Percentiles rank a stretch among this genome's conserved stretches.
Conservation (phyloP, 2,888 invertebrate genomes). For the Cheilosia pagana region DNA sequence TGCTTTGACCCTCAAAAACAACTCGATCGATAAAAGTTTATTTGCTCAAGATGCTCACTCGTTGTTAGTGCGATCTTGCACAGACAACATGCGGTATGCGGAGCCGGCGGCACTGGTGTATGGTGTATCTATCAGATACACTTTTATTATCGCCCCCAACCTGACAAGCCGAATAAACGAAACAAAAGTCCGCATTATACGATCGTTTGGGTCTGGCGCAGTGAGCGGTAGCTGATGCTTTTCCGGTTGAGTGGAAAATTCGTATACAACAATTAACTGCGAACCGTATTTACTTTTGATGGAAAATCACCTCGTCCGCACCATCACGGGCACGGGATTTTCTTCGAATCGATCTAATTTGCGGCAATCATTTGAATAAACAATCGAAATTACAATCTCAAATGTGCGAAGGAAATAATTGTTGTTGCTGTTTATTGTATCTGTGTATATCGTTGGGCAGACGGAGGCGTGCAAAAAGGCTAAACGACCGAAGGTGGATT, state of each 20-base stretch:
- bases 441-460: too few relatives aligned
- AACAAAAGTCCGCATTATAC: constrained; percentile 40
- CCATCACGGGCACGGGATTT: background rate
- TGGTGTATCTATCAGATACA: constrained; percentile 31
- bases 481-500: constrained; percentile 10
- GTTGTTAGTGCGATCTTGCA: constrained; percentile 26
- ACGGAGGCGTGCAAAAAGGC: background rate
- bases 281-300: background rate
- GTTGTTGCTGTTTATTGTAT: too few relatives aligned
- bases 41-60: constrained; percentile 21
- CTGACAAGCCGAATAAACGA: constrained; percentile 25
- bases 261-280: background rate
- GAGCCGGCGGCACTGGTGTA: background rate
- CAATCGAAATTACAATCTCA: constrained; percentile 26
- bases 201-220: background rate
- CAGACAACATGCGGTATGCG: constrained; percentile 29
- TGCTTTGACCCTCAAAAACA: constrained; percentile 43
- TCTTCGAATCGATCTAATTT: constrained; percentile 32
- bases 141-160: constrained; percentile 58
- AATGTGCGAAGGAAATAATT: constrained; percentile 26
- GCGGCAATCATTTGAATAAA: constrained; percentile 26
- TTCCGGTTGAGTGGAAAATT: background rate
- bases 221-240: background rate
- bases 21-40: constrained; percentile 20
- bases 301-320: background rate